phyloP scores from a whole-genome alignment of 2,113 vertebrate genomes.

The Cinclus cinclus region DNA sequence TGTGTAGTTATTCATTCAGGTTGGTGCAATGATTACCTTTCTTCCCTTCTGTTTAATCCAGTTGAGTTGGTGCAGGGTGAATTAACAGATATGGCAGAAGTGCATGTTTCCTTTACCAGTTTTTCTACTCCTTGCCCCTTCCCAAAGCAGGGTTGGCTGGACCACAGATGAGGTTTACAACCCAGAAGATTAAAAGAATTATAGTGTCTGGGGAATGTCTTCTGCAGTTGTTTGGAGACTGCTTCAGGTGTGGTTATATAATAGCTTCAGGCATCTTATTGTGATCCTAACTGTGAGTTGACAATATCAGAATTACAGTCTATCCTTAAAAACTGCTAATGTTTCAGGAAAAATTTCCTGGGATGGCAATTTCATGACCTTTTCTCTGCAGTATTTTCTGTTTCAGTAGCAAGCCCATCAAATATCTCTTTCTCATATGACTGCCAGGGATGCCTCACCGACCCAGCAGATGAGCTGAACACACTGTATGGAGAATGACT shows the following conservation, averaged over 20 bases:
- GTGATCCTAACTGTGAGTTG: neutral
- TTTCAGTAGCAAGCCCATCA: neutral
- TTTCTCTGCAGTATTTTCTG: neutral
- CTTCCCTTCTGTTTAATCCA: neutral
- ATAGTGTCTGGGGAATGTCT: neutral
- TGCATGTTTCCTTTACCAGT: neutral
- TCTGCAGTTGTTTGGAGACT: neutral
- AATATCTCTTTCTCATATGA: neutral
- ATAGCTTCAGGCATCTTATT: neutral
- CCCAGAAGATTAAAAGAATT: neutral
- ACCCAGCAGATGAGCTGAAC: neutral
- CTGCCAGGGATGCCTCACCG: neutral
- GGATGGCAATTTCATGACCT: neutral
- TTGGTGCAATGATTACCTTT: neutral
- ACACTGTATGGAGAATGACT: neutral
- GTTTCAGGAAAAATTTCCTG: neutral
- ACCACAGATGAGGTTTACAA: neutral
- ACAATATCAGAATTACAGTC: neutral
- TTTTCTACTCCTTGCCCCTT: neutral
- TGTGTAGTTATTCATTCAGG: neutral
- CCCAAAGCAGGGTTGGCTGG: neutral
- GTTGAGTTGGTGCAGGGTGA: neutral
- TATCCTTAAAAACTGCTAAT: neutral
- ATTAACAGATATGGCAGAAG: neutral
- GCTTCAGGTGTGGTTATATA: neutral